These are phyloP conservation scores for Caenorhabditis auriculariae DNA, from an alignment of 2,888 invertebrate genomes.

Conservation along the genomic window DNA sequence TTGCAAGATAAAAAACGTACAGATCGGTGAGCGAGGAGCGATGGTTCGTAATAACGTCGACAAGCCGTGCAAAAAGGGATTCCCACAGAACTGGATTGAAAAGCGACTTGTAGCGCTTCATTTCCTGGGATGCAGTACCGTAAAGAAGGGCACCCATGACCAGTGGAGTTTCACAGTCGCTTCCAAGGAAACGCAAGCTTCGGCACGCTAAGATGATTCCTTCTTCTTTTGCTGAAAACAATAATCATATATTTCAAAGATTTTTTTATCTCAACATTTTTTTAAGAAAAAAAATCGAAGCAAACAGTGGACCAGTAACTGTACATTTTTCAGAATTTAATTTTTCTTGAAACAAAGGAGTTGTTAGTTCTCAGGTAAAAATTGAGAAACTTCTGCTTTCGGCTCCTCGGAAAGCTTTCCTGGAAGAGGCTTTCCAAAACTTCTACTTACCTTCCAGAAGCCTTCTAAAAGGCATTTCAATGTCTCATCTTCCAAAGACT, in stretches of 20 bases:
- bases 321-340: too few relatives aligned
- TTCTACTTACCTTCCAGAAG: too few relatives aligned
- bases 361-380: too few relatives aligned
- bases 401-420: too few relatives aligned
- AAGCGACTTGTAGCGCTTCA: conserved; percentile 13
- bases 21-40: conserved; percentile 31
- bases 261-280: background rate
- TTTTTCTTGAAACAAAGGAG: too few relatives aligned
- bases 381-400: too few relatives aligned
- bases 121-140: conserved; percentile 5
- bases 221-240: background rate
- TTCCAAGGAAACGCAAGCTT: conserved; percentile 2
- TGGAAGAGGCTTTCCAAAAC: too few relatives aligned
- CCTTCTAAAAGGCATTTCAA: too few relatives aligned
- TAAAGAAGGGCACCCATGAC: conserved; percentile 18
- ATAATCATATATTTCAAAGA: background rate
- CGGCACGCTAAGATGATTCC: background rate
- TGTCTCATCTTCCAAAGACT: too few relatives aligned
- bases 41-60: conserved; percentile 31
- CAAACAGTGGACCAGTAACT: too few relatives aligned
- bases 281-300: too few relatives aligned
- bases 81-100: conserved; percentile 16
- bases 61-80: conserved; percentile 30
- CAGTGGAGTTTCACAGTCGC: conserved; percentile 1
- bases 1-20: too few relatives aligned